These are phyloP conservation scores for Luehdorfia chinensis DNA, from an alignment of 1,140 invertebrate species.

Conservation along the genomic window DNA sequence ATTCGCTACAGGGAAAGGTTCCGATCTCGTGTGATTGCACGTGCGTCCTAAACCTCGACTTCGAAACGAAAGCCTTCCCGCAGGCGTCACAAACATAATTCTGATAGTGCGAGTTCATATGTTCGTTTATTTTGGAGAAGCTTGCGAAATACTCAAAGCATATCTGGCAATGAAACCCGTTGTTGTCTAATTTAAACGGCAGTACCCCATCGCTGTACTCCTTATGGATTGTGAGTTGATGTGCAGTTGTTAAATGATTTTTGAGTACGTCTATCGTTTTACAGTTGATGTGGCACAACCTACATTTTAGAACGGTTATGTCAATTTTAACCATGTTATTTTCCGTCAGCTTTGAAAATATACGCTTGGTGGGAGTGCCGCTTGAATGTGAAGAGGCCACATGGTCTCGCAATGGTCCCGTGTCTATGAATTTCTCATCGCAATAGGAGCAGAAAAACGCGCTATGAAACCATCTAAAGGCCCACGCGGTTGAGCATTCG, in stretches of 20 bases:
- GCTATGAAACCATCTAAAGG: constrained; percentile 60
- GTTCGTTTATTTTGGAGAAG: constrained; percentile 59
- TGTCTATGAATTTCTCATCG: constrained; percentile 48
- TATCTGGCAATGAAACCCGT: constrained; percentile 49
- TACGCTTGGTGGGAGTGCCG: constrained; percentile 39
- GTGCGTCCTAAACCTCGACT: constrained; percentile 77
- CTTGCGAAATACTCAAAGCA: constrained; percentile 40
- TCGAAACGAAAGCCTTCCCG: constrained; percentile 79
- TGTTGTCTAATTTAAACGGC: constrained; percentile 52
- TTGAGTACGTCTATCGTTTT: constrained; percentile 45
- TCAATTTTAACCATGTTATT: constrained; percentile 72
- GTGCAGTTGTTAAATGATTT: constrained; percentile 38
- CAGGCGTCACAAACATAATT: constrained; percentile 82
- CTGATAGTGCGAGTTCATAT: constrained; percentile 68
- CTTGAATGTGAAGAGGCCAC: constrained; percentile 40
- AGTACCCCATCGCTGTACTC: constrained; percentile 58
- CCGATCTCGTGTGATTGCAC: constrained; percentile 77
- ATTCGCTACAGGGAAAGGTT: constrained; percentile 86
- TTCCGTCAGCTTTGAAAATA: constrained; percentile 66
- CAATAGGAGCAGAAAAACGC: constrained; percentile 65
- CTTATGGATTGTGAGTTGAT: constrained; percentile 35
- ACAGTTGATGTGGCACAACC: constrained; percentile 49
- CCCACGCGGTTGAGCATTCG: constrained; percentile 62
- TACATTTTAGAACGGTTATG: constrained; percentile 52
- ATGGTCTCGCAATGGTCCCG: constrained; percentile 40